Conservation (phyloP, 2,888 invertebrate genomes). For the Ametastegia equiseti region DNA sequence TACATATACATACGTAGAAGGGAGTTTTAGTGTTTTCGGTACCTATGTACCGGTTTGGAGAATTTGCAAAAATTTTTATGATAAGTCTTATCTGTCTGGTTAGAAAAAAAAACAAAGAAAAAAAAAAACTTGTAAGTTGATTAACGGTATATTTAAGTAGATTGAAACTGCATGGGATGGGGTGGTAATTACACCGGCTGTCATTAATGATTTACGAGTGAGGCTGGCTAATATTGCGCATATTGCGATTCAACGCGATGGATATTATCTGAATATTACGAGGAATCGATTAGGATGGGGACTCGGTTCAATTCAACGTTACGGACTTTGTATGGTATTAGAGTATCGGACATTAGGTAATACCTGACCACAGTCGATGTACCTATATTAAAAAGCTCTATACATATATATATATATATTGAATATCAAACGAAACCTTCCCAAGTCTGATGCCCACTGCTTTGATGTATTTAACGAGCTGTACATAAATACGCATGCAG, state of each 20-base stretch:
- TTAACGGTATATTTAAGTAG: not conserved
- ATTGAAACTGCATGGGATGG: not conserved
- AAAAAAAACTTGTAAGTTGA: not conserved
- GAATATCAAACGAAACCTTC: constrained; percentile 23
- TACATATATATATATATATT: too few species aligned
- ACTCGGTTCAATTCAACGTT: constrained; percentile 12
- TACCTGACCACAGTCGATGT: not conserved
- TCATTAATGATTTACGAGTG: constrained; percentile 34
- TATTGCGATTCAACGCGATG: not conserved
- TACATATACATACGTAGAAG: too few species aligned
- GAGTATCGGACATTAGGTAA: constrained; percentile 1
- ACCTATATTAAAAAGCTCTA: constrained; percentile 10
- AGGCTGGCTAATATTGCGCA: constrained; percentile 9
- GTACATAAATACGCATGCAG: not conserved
- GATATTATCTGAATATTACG: not conserved
- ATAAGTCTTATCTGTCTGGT: not conserved
- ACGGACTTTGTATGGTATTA: constrained; percentile 6
- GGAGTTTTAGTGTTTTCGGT: too few species aligned
- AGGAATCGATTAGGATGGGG: constrained; percentile 10
- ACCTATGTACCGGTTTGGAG: too few species aligned
- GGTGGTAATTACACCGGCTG: constrained; percentile 24
- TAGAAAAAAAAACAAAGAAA: not conserved
- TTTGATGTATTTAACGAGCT: constrained; percentile 14
- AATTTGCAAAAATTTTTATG: too few species aligned
- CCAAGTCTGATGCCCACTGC: not conserved